Evolutionary conservation across 2,888 invertebrate species (phyloP), one percentile per base, ranked within the genome.

Genomic region (Cryptocephalus primarius): DNA sequence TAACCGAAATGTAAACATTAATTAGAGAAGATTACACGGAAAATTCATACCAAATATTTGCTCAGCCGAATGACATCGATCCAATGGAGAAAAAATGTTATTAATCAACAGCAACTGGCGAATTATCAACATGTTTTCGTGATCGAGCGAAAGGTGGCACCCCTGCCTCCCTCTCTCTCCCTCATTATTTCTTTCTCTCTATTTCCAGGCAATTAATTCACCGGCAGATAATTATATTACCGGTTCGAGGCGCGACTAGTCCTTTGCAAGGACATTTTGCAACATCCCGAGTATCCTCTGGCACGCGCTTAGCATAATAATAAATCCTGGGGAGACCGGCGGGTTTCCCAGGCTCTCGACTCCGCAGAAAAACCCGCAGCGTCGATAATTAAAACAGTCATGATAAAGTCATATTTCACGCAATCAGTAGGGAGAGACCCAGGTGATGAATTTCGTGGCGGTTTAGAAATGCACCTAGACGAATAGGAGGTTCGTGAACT

Each of bases 201-300:
- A 2, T 22, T 22, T 6, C 6, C 22, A 55, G 46, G 56, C 55
- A 63, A 64, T 64, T 64, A 64, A 64, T 64, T 62, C 55, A 50
- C 50, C 53, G 50, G 36, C 3, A 36, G 55, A 60, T 61, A 63
- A 62, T 61, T 60, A 59, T 54, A 56, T 58, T 59, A 62, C 57
- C 53, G 60, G 52, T 50, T 12, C 46, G 52, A 55, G 56, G 55
- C 49, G 61, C 45, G 55, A 57, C 57, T 54, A 50, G 54, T 55
- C 55, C 39, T 32, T 45, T 49, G 22, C 40, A 43, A 49, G 39
- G 42, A 43, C 44, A 39, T 44, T 49, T 32, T 34, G 41, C 40
- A 33, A 12, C 33, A 12, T 33, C 9, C 14, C 14, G 22, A 40
- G 32, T 36, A 36, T 6, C 12, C n/a, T 11, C n/a, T n/a, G 12